Evolutionary conservation across 2,113 vertebrate genomes (phyloP), one percentile per base, ranked within the genome.

Genomic region (Dendropsophus ebraccatus): DNA sequence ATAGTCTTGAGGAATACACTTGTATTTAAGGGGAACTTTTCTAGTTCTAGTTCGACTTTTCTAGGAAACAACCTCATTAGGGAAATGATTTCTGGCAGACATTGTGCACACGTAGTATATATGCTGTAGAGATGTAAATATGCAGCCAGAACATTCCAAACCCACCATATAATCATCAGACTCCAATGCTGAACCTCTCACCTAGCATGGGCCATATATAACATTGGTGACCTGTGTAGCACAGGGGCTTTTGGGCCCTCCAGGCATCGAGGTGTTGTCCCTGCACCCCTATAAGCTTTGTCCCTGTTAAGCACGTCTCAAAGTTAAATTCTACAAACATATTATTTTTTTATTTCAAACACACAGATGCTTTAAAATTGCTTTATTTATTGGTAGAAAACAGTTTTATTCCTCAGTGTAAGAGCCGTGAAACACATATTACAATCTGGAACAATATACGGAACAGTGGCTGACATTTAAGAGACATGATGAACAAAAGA

Each of bases 361-460:
- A 72, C 17, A 37, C 69, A 37, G 35, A 41, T 23, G 9, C 47
- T 23, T 73, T 45, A n/a, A 73, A n/a, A 45, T 45, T 2, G 6
- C 58, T 41, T 72, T 41, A 4, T 73, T 73, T 73, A 73, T 45
- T 73, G 70, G 70, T 73, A 73, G n/a, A 73, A 73, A 73, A 73
- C 70, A 45, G 45, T 62, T 62, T 62, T 25, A 62, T 62, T 73
- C 19, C 13, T 37, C 70, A 45, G 37, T 45, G 21, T 12, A 35
- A 30, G 6, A 13, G 9, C 25, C 14, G 62, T 32, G 8, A 72
- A 72, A 19, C 19, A 45, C 23, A 13, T 11, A 11, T 45, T 10
- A 45, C 37, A 73, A 12, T 4, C 21, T 41, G 35, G 21, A 45
- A 73, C 41, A 35, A 10, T 23, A 17, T 45, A 72, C 35, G 11